A percentile compares a stretch with the other conserved stretches of the same genome.
phyloP scores from a whole-genome alignment of 2,888 invertebrate genomes.

The Tiliacea citrago region DNA sequence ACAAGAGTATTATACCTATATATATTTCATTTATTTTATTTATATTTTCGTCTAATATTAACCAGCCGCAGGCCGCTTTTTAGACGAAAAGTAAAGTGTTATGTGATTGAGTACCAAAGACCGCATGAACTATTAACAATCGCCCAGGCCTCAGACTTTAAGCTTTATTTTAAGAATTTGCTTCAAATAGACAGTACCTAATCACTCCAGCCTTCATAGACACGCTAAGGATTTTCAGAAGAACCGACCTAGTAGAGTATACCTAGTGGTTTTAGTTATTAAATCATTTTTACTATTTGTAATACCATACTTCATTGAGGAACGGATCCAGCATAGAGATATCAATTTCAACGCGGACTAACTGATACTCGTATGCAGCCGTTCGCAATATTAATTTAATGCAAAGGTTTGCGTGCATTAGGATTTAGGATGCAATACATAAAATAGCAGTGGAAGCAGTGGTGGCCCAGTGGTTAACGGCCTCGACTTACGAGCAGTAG shows the following conservation, averaged over 20 bases:
- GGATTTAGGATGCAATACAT: background rate
- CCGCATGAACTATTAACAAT: background rate
- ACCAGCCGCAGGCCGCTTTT: no score
- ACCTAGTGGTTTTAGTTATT: background rate
- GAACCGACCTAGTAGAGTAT: background rate
- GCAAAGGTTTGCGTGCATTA: conserved; percentile 1
- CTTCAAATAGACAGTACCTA: background rate
- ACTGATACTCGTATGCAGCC: conserved; percentile 27
- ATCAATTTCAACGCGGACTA: conserved; percentile 26
- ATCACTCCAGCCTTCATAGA: background rate
- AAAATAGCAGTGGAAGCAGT: no score
- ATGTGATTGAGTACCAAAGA: no score
- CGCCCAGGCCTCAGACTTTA: background rate
- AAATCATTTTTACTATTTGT: background rate
- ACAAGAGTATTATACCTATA: no score
- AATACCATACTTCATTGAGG: conserved; percentile 2
- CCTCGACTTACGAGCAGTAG: no score
- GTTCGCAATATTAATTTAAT: conserved; percentile 23
- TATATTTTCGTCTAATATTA: no score
- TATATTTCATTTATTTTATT: no score
- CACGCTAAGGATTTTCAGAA: background rate
- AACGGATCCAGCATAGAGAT: conserved; percentile 20
- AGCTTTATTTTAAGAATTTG: background rate
- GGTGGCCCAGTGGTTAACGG: no score
- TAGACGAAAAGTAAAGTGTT: background rate